Evolutionary conservation across 2,797 vertebrate genomes (phyloP).

Genomic region (Syngnathus rostellatus): DNA sequence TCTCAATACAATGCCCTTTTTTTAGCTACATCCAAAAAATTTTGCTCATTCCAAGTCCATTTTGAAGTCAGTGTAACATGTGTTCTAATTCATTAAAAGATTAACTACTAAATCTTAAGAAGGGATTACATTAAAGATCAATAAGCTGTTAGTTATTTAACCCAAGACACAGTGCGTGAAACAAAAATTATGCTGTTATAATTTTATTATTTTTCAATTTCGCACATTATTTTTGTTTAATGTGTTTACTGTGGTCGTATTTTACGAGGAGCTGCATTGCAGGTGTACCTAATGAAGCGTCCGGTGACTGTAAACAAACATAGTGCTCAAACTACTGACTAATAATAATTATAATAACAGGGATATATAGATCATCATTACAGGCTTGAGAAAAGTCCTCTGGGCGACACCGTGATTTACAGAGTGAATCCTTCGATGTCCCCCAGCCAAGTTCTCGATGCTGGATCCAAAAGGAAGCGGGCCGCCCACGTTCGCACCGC

Average conservation of each 20-base stretch:
- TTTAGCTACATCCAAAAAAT: not conserved
- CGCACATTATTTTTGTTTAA: no score
- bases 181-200: not conserved
- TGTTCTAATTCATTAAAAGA: slow-evolving; percentile 18
- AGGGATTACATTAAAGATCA: slow-evolving; percentile 15
- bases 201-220: no score
- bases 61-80: not conserved
- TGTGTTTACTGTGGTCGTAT: not conserved
- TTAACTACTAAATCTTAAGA: slow-evolving; percentile 15
- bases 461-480: not conserved
- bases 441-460: not conserved
- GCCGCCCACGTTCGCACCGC: not conserved
- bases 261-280: not conserved
- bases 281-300: not conserved
- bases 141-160: not conserved
- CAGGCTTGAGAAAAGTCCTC: not conserved
- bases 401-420: not conserved
- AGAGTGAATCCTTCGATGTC: not conserved
- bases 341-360: not conserved
- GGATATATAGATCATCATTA: not conserved
- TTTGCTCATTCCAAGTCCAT: slow-evolving; percentile 8
- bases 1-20: not conserved
- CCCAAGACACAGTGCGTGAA: not conserved
- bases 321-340: not conserved
- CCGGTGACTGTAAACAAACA: not conserved